A percentile compares a stretch with the other conserved stretches of the same genome.
These are phyloP conservation scores for Sinelater perroti DNA, from an alignment of 2,888 invertebrate species.

Conservation along the genomic window DNA sequence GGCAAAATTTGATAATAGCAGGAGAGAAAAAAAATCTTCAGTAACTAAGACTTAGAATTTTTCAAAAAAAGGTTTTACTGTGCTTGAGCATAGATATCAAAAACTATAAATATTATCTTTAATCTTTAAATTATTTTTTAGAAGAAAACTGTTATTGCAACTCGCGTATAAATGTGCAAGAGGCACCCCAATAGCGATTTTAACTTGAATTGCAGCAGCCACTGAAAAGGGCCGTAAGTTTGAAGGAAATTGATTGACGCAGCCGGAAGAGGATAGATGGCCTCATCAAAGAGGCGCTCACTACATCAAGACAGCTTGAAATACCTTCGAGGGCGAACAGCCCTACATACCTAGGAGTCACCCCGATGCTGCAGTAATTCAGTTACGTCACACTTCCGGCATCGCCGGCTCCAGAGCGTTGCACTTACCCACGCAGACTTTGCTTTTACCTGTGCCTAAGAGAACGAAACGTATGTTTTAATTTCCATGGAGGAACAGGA, in stretches of 20 bases:
- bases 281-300: slow-evolving; percentile 28
- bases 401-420: slow-evolving; percentile 11
- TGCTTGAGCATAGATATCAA: no score
- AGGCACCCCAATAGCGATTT: no score
- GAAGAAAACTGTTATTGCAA: no score
- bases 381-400: slow-evolving; percentile 25
- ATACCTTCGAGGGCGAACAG: slow-evolving; percentile 25
- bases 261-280: slow-evolving; percentile 26
- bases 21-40: no score
- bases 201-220: slow-evolving; percentile 1
- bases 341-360: slow-evolving; percentile 20
- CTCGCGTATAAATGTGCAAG: no score
- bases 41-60: no score
- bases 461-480: not conserved
- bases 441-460: not conserved
- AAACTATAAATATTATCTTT: no score
- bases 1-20: no score
- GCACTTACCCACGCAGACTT: slow-evolving; percentile 8
- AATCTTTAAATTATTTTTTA: no score
- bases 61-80: no score
- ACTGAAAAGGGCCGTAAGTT: slow-evolving; percentile 24
- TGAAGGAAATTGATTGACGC: slow-evolving; percentile 32
- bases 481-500: not conserved
- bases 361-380: slow-evolving; percentile 29
- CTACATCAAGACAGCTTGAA: slow-evolving; percentile 24